Evolutionary conservation across 2,113 vertebrate genomes (phyloP).

Genomic region (Hyperopisus bebe): DNA sequence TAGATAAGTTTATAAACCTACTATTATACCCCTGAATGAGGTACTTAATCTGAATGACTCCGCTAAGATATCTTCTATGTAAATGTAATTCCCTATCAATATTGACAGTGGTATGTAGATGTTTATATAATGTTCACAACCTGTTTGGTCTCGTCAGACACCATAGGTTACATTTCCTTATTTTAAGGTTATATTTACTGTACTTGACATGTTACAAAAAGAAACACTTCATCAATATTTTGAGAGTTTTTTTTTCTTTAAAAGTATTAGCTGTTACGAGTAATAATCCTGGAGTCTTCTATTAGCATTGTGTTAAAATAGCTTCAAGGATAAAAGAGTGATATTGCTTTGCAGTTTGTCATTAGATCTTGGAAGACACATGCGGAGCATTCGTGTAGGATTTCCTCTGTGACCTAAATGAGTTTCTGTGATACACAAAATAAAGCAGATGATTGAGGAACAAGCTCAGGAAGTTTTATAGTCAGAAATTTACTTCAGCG

Average conservation of each 20-base stretch:
- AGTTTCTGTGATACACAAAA: neutral
- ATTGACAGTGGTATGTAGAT: neutral
- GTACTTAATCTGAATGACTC: neutral
- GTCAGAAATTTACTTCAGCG: neutral
- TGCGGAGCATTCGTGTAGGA: neutral
- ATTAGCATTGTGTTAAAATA: neutral
- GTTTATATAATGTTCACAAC: neutral
- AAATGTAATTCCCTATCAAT: neutral
- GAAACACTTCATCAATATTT: neutral
- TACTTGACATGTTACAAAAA: neutral
- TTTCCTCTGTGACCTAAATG: neutral
- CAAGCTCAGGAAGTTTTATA: neutral
- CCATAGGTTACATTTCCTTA: neutral
- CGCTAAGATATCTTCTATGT: neutral
- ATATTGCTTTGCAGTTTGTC: neutral
- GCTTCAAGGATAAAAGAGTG: neutral
- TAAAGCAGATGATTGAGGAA: neutral
- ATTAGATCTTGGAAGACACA: neutral
- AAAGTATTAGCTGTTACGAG: neutral
- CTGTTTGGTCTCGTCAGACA: neutral
- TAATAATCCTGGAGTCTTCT: neutral
- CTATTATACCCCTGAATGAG: neutral
- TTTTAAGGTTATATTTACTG: neutral
- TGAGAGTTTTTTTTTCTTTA: neutral
- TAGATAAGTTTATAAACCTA: neutral